Evolutionary conservation across 2,888 invertebrate species (phyloP).

Genomic region (Plebejus anna): DNA sequence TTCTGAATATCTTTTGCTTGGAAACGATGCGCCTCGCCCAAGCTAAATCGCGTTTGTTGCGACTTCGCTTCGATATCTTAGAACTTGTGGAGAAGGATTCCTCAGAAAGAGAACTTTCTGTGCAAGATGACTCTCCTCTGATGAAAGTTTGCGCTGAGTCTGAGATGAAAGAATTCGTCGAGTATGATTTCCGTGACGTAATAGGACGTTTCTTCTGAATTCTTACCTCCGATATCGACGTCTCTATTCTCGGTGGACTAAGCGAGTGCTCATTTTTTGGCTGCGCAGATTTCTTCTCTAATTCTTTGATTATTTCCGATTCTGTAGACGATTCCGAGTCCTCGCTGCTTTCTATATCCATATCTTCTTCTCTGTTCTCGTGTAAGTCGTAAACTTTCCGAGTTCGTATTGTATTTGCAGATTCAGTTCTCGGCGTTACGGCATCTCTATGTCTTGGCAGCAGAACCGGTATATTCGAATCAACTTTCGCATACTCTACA

Average conservation of each 20-base stretch:
- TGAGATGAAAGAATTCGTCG: slow-evolving; percentile 50
- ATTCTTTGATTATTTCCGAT: slow-evolving; percentile 18
- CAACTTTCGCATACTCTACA: slow-evolving; percentile 48
- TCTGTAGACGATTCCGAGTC: slow-evolving; percentile 31
- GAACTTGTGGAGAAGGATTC: neutral
- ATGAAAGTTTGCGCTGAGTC: slow-evolving; percentile 49
- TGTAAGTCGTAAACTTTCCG: slow-evolving; percentile 65
- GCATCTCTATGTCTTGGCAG: slow-evolving; percentile 44
- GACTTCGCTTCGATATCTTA: slow-evolving; percentile 38
- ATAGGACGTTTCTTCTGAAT: slow-evolving; percentile 43
- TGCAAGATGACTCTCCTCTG: slow-evolving; percentile 49
- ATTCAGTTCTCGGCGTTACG: slow-evolving; percentile 45
- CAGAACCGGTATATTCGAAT: slow-evolving; percentile 51
- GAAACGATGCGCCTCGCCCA: slow-evolving; percentile 60
- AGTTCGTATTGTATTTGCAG: slow-evolving; percentile 50
- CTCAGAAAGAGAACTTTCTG: slow-evolving; percentile 51
- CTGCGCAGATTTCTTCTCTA: slow-evolving; percentile 33
- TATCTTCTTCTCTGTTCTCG: slow-evolving; percentile 61
- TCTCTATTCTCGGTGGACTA: slow-evolving; percentile 63
- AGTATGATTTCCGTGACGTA: slow-evolving; percentile 43
- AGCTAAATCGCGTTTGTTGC: slow-evolving; percentile 53
- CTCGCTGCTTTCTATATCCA: slow-evolving; percentile 58
- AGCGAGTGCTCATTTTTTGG: slow-evolving; percentile 36
- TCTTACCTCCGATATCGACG: slow-evolving; percentile 58
- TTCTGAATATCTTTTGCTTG: slow-evolving; percentile 43